phyloP scores from a whole-genome alignment of 2,888 invertebrate genomes.

The Synergus umbraculus region DNA sequence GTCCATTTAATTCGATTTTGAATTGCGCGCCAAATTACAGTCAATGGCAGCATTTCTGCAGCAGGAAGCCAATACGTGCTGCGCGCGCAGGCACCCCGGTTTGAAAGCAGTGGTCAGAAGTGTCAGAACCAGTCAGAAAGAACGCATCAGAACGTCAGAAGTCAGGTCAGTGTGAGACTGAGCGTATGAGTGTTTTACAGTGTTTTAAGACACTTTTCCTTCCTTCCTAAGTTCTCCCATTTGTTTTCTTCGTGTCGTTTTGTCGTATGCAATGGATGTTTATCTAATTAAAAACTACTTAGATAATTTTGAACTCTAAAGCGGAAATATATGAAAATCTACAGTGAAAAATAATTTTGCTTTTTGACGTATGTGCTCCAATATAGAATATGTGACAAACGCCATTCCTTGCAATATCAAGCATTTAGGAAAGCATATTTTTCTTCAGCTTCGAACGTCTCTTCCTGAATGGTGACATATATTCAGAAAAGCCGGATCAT shows the following conservation, averaged over 20 bases:
- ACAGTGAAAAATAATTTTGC: background rate
- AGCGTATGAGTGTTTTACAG: too few relatives aligned
- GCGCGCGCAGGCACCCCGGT: too few relatives aligned
- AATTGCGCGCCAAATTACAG: background rate
- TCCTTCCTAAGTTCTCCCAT: background rate
- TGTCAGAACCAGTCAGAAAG: too few relatives aligned
- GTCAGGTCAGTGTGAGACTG: too few relatives aligned
- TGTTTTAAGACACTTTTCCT: too few relatives aligned
- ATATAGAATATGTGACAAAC: background rate
- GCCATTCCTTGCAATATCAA: background rate
- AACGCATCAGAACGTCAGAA: too few relatives aligned
- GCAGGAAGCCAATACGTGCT: too few relatives aligned
- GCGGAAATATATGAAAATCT: background rate
- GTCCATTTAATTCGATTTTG: background rate
- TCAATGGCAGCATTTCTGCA: too few relatives aligned
- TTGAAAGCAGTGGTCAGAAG: too few relatives aligned
- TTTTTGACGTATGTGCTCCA: background rate
- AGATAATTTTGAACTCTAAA: background rate
- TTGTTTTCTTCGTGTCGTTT: conserved; percentile 26
- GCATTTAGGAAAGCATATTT: background rate
- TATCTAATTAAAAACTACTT: background rate
- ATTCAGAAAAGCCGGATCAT: background rate
- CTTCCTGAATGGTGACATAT: background rate
- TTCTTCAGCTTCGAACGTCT: background rate
- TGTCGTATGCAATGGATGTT: background rate